A percentile compares a stretch with the other conserved stretches of the same genome.
Conservation (phyloP, 2,113 vertebrate species). For the Phocoena phocoena region DNA sequence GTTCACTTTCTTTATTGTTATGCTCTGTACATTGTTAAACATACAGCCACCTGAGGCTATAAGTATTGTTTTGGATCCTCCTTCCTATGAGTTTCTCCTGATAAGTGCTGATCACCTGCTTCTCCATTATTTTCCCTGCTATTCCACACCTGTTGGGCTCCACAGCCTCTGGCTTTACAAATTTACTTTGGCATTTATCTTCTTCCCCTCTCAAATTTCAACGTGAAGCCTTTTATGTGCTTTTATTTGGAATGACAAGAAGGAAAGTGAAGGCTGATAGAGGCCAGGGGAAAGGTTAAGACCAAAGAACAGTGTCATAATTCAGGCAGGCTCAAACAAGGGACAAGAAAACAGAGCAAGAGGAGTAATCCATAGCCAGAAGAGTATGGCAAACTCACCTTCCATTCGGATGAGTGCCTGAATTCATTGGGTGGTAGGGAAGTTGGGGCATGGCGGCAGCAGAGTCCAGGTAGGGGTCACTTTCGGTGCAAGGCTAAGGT, state of each 20-base stretch:
- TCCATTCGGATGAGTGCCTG: background rate
- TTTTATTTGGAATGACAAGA: background rate
- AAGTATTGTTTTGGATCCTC: background rate
- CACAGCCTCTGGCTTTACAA: slow-evolving; percentile 12
- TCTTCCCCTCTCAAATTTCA: slow-evolving; percentile 45
- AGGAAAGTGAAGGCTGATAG: background rate
- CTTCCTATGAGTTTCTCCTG: background rate
- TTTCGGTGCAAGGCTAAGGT: background rate
- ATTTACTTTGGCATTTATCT: background rate
- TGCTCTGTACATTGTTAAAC: background rate
- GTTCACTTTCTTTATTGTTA: background rate
- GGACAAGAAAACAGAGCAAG: background rate
- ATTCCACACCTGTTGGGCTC: slow-evolving; percentile 54
- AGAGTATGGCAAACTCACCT: background rate
- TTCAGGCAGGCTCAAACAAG: background rate
- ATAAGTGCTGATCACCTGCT: slow-evolving; percentile 51
- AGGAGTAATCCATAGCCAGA: background rate
- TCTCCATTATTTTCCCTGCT: slow-evolving; percentile 44
- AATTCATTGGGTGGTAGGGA: background rate
- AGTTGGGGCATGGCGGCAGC: rapidly evolving
- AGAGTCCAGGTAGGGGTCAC: background rate
- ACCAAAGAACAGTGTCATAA: background rate
- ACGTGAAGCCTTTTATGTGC: background rate
- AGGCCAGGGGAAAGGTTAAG: background rate
- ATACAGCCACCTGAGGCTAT: background rate